Conservation (phyloP, 1,140 invertebrate genomes). For the Tetramorium simillimum region DNA sequence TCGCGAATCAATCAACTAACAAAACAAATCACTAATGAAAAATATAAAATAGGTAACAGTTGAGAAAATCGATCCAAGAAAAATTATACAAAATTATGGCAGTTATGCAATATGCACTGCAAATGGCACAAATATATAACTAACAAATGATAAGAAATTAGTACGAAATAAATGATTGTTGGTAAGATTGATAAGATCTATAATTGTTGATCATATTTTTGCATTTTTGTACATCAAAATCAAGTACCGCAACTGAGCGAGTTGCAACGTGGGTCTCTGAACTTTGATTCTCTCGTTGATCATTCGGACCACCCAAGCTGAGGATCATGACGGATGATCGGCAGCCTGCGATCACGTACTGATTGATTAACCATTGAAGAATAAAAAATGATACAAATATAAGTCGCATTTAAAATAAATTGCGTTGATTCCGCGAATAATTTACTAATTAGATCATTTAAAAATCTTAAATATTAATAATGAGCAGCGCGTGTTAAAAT, state of each 20-base stretch:
- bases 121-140: not conserved
- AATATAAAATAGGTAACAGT: not conserved
- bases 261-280: not conserved
- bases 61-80: not conserved
- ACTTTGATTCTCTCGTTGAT: slow-evolving; percentile 1
- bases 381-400: not conserved
- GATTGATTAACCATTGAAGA: slow-evolving; percentile 26
- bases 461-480: slow-evolving; percentile 9
- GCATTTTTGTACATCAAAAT: not conserved
- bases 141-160: not conserved
- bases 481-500: not conserved
- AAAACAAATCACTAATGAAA: not conserved
- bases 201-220: not conserved
- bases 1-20: not conserved
- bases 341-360: not conserved
- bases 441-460: not conserved
- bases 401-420: not conserved
- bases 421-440: not conserved
- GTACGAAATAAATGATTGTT: not conserved
- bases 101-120: not conserved
- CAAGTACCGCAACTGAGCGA: not conserved
- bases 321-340: slow-evolving; percentile 40
- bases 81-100: not conserved
- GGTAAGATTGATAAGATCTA: not conserved
- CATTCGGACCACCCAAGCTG: slow-evolving; percentile 16